Percentiles rank a stretch among this genome's conserved stretches.
phyloP scores from a whole-genome alignment of 2,888 invertebrate species.

The Chalcis sispes region DNA sequence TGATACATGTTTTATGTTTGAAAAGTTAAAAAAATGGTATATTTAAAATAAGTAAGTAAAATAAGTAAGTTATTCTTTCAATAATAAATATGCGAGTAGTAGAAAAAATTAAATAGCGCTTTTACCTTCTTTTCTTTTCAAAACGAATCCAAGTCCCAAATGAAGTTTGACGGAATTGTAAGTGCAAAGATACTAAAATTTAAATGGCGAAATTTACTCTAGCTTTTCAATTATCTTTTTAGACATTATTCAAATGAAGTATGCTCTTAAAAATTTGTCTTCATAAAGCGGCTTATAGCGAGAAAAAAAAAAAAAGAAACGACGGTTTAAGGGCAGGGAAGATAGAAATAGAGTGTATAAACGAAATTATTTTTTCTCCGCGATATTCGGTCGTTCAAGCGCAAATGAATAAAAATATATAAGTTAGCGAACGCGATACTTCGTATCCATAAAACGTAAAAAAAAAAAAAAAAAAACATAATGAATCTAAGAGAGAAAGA shows the following conservation, averaged over 20 bases:
- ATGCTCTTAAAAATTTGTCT: constrained; percentile 24
- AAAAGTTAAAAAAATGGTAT: no score
- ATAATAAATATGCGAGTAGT: no score
- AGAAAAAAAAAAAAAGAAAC: constrained; percentile 3
- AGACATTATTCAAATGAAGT: constrained; percentile 30
- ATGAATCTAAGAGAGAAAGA: no score
- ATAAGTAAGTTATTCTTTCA: no score
- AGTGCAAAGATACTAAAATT: neutral
- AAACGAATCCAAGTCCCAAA: neutral
- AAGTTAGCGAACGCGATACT: neutral
- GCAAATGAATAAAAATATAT: neutral
- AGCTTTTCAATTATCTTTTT: constrained; percentile 32
- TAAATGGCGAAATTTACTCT: constrained; percentile 13
- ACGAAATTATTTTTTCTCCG: constrained; percentile 22
- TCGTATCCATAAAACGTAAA: neutral
- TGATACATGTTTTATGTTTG: no score
- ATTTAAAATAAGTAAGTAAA: no score
- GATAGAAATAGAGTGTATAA: no score
- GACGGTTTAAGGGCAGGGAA: no score
- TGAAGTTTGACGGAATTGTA: neutral
- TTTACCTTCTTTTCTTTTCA: no score
- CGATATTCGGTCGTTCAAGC: neutral
- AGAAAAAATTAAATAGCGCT: constrained; percentile 1
- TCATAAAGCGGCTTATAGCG: constrained; percentile 4
- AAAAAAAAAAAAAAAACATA: neutral